Percentiles rank a stretch among this genome's conserved stretches.
Conservation (phyloP, 2,797 vertebrate species). For the Pipistrellus pipistrellus region DNA sequence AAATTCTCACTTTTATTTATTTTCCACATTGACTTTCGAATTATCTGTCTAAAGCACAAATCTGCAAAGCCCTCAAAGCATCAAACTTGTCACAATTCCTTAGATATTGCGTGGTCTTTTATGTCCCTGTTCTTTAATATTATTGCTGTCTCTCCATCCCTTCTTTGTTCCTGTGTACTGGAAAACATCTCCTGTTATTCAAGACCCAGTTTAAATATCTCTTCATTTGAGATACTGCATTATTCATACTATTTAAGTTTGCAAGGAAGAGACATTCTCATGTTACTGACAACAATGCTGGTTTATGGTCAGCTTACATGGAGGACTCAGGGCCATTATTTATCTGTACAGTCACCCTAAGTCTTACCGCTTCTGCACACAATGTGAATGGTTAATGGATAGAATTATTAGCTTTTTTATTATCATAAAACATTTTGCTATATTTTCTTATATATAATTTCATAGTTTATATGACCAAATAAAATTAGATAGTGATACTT, state of each 20-base stretch:
- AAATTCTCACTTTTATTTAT: not conserved
- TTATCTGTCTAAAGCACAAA: not conserved
- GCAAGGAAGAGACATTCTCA: not conserved
- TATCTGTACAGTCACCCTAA: not conserved
- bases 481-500: constrained; percentile 8
- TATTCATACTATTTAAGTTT: constrained; percentile 40
- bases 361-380: not conserved
- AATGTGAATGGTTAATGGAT: not conserved
- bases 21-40: not conserved
- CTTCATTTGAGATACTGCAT: not conserved
- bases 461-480: not conserved
- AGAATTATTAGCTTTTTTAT: constrained; percentile 9
- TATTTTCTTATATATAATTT: not conserved
- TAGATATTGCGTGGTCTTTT: not conserved
- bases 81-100: not conserved
- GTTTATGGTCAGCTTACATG: not conserved
- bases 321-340: not conserved
- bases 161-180: not conserved
- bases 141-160: not conserved
- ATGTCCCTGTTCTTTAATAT: not conserved
- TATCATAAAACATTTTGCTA: not conserved
- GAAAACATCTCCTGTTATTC: not conserved
- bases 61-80: not conserved
- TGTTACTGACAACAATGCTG: not conserved
- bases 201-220: not conserved